phyloP scores from a whole-genome alignment of 2,797 vertebrate genomes.

The Myiotriccus ornatus region DNA sequence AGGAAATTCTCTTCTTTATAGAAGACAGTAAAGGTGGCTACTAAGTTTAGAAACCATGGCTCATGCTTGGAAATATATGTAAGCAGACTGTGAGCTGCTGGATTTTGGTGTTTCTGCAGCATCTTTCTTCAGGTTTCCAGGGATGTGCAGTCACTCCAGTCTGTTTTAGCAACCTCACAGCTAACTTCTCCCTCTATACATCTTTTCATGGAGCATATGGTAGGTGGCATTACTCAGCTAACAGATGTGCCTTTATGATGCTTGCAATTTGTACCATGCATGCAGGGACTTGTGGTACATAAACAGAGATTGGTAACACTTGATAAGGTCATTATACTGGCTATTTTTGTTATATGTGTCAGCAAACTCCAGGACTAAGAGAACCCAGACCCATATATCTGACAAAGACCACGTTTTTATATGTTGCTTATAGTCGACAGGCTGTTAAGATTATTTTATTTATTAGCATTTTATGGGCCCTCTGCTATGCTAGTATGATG shows the following conservation, averaged over 20 bases:
- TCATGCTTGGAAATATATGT: not conserved
- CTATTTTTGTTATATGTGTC: slow-evolving; percentile 51
- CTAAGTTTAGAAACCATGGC: not conserved
- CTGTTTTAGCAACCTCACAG: not conserved
- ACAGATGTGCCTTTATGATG: slow-evolving; percentile 57
- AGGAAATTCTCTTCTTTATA: not conserved
- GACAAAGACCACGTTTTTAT: slow-evolving; percentile 57
- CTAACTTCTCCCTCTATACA: not conserved
- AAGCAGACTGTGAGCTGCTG: not conserved
- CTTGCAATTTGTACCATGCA: not conserved
- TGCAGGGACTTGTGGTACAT: slow-evolving; percentile 16
- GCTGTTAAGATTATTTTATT: slow-evolving; percentile 55
- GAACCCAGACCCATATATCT: slow-evolving; percentile 51
- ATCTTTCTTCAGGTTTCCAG: slow-evolving; percentile 11
- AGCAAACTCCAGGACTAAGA: slow-evolving; percentile 27
- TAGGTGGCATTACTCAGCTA: slow-evolving; percentile 35
- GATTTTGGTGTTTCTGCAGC: not conserved
- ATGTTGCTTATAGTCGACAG: slow-evolving; percentile 45
- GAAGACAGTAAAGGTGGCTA: not conserved
- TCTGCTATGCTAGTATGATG: slow-evolving; percentile 33
- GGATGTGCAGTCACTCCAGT: not conserved
- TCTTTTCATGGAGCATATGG: slow-evolving; percentile 41
- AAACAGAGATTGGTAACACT: slow-evolving; percentile 43
- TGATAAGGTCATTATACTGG: slow-evolving; percentile 53
- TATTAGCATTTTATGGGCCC: slow-evolving; percentile 57